Conservation (phyloP, 1,140 invertebrate species). For the Trachymyrmex cornetzi region DNA sequence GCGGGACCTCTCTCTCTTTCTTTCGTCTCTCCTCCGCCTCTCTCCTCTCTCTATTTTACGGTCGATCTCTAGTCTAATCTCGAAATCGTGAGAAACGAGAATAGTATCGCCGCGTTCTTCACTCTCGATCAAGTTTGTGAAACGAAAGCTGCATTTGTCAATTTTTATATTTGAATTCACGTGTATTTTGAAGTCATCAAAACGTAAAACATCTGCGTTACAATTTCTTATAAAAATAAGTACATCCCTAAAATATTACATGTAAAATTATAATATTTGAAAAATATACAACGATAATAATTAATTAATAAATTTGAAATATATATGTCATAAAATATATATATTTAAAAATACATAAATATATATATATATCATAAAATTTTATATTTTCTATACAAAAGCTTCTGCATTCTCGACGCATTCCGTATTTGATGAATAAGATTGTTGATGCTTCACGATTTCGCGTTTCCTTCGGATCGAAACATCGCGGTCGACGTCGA, state of each 20-base stretch:
- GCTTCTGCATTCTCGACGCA: background rate
- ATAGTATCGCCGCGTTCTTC: slow-evolving; percentile 19
- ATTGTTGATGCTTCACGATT: background rate
- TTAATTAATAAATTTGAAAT: background rate
- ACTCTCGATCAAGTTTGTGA: slow-evolving; percentile 37
- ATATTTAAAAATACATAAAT: background rate
- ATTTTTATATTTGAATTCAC: background rate
- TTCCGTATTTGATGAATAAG: background rate
- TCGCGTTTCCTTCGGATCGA: slow-evolving; percentile 33
- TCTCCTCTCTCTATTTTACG: slow-evolving; percentile 45
- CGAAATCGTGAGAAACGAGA: slow-evolving; percentile 69
- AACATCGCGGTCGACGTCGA: slow-evolving; percentile 41
- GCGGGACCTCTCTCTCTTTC: slow-evolving; percentile 58
- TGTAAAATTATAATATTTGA: background rate
- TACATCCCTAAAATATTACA: background rate
- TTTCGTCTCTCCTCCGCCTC: background rate
- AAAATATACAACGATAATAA: background rate
- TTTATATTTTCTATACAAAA: background rate
- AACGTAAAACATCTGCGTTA: background rate
- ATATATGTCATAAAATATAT: background rate
- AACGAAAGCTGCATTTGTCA: slow-evolving; percentile 6
- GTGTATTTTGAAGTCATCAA: background rate
- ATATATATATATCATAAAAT: no score
- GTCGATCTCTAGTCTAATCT: slow-evolving; percentile 40
- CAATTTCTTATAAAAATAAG: background rate